Percentiles rank a stretch among this genome's conserved stretches.
Evolutionary conservation across 2,888 invertebrate genomes (phyloP).

Genomic region (Epicampocera succincta): DNA sequence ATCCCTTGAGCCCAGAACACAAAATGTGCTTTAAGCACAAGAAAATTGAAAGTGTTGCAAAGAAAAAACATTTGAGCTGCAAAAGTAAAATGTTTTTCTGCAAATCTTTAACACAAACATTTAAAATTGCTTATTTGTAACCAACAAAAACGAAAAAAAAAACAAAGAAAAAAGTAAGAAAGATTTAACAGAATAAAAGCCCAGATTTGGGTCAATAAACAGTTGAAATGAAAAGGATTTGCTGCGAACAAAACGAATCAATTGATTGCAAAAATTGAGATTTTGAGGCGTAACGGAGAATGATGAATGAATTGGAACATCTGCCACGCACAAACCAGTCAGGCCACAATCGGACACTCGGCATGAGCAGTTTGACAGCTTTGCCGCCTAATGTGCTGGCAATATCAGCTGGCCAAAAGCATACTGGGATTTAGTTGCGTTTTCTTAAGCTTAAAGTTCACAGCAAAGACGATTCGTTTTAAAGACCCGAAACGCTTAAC

Average conservation of each 20-base stretch:
- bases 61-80: slow-evolving; percentile 12
- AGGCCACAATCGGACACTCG: no score
- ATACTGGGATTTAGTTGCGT: no score
- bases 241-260: background rate
- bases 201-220: slow-evolving; percentile 46
- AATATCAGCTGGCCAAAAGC: no score
- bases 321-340: no score
- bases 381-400: no score
- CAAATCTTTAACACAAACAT: slow-evolving; percentile 61
- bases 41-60: slow-evolving; percentile 11
- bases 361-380: no score
- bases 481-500: no score
- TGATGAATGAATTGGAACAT: background rate
- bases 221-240: no score
- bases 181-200: background rate
- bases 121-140: slow-evolving; percentile 13
- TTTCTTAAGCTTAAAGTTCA: no score
- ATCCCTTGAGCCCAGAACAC: background rate
- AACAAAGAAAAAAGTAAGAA: slow-evolving; percentile 3
- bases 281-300: background rate
- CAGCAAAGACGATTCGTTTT: no score
- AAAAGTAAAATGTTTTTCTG: slow-evolving; percentile 34
- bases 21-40: background rate
- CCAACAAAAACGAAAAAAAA: slow-evolving; percentile 19
- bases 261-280: slow-evolving; percentile 37